Percentiles rank a stretch among this genome's conserved stretches.
These are phyloP conservation scores for Protonibea diacanthus DNA, from an alignment of 2,797 vertebrate species.

Conservation along the genomic window DNA sequence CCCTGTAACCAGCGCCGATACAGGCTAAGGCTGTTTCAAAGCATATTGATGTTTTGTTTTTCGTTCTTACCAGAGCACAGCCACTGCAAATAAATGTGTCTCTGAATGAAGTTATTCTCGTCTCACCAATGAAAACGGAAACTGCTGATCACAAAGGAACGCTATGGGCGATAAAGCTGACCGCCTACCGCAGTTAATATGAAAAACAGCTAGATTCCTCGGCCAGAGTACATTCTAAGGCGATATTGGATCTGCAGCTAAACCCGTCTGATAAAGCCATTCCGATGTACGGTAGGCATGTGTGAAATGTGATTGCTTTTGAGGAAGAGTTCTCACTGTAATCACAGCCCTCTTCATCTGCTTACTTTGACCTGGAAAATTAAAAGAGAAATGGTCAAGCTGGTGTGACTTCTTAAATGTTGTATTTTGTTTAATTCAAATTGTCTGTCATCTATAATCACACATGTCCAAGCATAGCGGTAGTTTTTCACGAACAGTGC, in stretches of 20 bases:
- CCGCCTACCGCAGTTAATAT: slow-evolving; percentile 61
- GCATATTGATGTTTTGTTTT: slow-evolving; percentile 65
- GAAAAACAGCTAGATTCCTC: slow-evolving; percentile 51
- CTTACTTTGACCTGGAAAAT: slow-evolving; percentile 3
- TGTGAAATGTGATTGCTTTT: slow-evolving; percentile 54
- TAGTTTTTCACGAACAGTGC: too few relatives aligned
- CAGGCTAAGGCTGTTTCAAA: slow-evolving; percentile 37
- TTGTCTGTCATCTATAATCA: slow-evolving; percentile 2
- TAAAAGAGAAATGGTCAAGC: neutral
- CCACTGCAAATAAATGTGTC: slow-evolving; percentile 64
- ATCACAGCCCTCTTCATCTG: slow-evolving; percentile 22
- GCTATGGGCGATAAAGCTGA: slow-evolving; percentile 56
- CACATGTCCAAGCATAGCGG: too few relatives aligned
- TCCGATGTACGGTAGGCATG: slow-evolving; percentile 38
- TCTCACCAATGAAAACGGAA: slow-evolving; percentile 55
- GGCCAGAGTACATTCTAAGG: slow-evolving; percentile 18
- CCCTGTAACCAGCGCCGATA: slow-evolving; percentile 48
- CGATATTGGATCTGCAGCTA: slow-evolving; percentile 48
- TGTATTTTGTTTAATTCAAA: slow-evolving; percentile 10
- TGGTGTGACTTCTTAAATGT: neutral
- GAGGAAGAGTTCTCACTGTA: slow-evolving; percentile 28
- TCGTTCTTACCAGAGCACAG: slow-evolving; percentile 35
- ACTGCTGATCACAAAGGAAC: slow-evolving; percentile 61
- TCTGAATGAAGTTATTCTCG: slow-evolving; percentile 65
- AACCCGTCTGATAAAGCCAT: slow-evolving; percentile 52